A percentile compares a stretch with the other conserved stretches of the same genome.
Conservation (phyloP, 2,888 invertebrate genomes). For the Hydrotaea cyrtoneurina region DNA sequence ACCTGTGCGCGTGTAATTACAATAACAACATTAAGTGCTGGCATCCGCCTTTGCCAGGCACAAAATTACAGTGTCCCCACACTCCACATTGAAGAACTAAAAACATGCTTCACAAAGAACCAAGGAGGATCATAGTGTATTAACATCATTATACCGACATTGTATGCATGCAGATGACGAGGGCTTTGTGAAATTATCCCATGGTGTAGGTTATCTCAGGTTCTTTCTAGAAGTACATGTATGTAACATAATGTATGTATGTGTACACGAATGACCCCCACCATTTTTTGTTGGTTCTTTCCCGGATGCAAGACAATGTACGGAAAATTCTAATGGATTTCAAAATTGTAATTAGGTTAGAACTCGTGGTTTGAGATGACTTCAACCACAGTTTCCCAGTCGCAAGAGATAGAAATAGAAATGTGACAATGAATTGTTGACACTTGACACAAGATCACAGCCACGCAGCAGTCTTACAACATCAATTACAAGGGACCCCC, state of each 20-base stretch:
- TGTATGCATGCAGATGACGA: slow-evolving; percentile 18
- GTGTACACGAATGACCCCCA: neutral
- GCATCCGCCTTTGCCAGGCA: slow-evolving; percentile 61
- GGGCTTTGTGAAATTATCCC: slow-evolving; percentile 7
- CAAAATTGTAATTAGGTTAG: too few relatives aligned
- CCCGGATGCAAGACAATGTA: slow-evolving; percentile 12
- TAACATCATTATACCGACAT: slow-evolving; percentile 13
- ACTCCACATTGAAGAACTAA: slow-evolving; percentile 44
- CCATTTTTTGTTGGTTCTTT: neutral
- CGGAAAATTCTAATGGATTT: neutral
- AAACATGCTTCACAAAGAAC: slow-evolving; percentile 3
- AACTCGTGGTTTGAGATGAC: too few relatives aligned
- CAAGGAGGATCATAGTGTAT: neutral
- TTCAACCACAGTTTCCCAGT: too few relatives aligned
- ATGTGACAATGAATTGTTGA: too few relatives aligned
- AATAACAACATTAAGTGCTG: slow-evolving; percentile 63
- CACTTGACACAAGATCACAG: too few relatives aligned
- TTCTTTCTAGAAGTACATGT: neutral
- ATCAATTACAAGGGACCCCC: too few relatives aligned
- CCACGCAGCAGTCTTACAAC: too few relatives aligned
- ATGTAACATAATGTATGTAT: neutral
- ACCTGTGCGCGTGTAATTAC: slow-evolving; percentile 77
- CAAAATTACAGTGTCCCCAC: slow-evolving; percentile 57
- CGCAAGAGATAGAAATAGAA: too few relatives aligned
- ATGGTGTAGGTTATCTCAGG: slow-evolving; percentile 1